Conservation (phyloP, 1,140 invertebrate genomes). For the Ctenoplectra terminalis region DNA sequence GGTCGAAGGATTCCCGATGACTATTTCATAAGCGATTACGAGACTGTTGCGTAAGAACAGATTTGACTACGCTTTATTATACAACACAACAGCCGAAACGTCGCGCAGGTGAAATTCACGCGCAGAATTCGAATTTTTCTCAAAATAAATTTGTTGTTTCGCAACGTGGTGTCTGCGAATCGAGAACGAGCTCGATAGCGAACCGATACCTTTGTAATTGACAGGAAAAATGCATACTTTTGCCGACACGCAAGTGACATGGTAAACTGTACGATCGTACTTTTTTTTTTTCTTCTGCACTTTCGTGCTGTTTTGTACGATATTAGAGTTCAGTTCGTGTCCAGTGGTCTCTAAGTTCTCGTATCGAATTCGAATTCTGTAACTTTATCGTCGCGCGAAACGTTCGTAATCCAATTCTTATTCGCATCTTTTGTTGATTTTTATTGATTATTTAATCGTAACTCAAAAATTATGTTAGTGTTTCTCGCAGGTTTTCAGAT, state of each 20-base stretch:
- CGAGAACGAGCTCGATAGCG: not conserved
- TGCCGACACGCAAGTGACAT: not conserved
- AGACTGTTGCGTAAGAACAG: not conserved
- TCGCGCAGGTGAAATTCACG: not conserved
- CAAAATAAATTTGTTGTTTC: not conserved
- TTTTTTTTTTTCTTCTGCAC: not conserved
- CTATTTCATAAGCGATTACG: conserved; percentile 28
- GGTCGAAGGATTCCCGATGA: not conserved
- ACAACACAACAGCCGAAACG: not conserved
- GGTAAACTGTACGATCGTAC: not conserved
- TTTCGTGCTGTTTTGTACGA: not conserved
- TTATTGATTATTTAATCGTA: no score
- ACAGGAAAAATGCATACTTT: not conserved
- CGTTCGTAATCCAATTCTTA: not conserved
- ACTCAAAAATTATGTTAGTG: not conserved
- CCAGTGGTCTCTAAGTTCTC: no score
- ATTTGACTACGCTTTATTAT: not conserved
- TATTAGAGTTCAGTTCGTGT: not conserved
- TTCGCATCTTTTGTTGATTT: no score
- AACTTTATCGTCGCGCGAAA: not conserved
- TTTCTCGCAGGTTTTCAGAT: not conserved
- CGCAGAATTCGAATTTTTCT: not conserved
- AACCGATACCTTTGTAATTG: not conserved
- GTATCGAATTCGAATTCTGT: not conserved
- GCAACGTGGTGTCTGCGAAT: not conserved